phyloP scores from a whole-genome alignment of 2,888 invertebrate species.

The Gymnosoma rotundatum region DNA sequence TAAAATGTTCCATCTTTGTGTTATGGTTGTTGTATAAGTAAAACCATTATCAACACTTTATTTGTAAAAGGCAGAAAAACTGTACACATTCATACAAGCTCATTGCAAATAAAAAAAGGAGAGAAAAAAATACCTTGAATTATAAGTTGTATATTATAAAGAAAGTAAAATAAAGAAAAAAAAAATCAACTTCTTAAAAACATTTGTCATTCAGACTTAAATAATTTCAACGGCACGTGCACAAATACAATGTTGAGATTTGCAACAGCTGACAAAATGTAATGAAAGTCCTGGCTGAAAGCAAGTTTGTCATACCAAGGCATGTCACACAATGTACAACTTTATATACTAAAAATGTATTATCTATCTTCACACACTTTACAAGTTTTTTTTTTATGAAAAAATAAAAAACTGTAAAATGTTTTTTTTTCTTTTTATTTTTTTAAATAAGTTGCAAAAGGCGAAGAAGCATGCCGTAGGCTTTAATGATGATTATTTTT shows the following conservation, averaged over 20 bases:
- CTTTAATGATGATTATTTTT: conserved; percentile 36
- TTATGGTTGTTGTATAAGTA: conserved; percentile 22
- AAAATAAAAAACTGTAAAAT: conserved; percentile 40
- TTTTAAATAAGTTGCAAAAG: conserved; percentile 5
- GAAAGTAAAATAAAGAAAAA: conserved; percentile 24
- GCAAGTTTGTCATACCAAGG: conserved; percentile 55
- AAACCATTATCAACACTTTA: conserved; percentile 67
- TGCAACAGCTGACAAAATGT: conserved; percentile 71
- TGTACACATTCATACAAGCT: not conserved
- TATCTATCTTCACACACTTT: conserved; percentile 29
- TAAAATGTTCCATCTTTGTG: not conserved
- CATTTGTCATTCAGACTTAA: conserved; percentile 70
- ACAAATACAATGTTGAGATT: conserved; percentile 70
- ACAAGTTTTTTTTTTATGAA: conserved; percentile 34
- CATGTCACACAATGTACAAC: conserved; percentile 23
- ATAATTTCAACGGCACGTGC: conserved; percentile 70
- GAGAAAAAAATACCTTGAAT: conserved; percentile 60
- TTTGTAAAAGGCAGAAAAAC: conserved; percentile 48
- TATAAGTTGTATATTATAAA: conserved; percentile 43
- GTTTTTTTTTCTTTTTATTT: not conserved
- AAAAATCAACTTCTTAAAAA: conserved; percentile 61
- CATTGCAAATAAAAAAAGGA: not conserved
- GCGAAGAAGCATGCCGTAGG: conserved; percentile 39
- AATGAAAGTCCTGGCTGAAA: conserved; percentile 59
- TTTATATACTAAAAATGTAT: conserved; percentile 4